Evolutionary conservation across 2,113 vertebrate species (phyloP).

Genomic region (Lasiurus borealis): DNA sequence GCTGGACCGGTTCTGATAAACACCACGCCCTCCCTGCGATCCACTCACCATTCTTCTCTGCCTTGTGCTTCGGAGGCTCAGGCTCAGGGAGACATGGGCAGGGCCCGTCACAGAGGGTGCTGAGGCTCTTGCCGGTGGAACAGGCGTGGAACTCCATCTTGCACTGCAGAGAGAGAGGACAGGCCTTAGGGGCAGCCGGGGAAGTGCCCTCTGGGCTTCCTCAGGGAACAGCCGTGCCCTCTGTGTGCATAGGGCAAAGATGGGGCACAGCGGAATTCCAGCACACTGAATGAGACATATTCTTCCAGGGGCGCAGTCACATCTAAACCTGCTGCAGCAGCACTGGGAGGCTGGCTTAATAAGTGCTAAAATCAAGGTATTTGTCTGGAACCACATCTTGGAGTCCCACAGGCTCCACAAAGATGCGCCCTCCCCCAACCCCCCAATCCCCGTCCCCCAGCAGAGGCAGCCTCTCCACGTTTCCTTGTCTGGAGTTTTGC

Average conservation of each 20-base stretch:
- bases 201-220: fast-evolving
- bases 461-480: not conserved
- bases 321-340: not conserved
- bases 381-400: not conserved
- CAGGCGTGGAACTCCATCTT: constrained; percentile 97
- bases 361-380: not conserved
- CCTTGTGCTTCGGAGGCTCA: constrained; percentile 87
- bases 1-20: not conserved
- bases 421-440: too few species aligned
- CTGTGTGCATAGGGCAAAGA: not conserved
- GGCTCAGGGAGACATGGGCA: constrained; percentile 94
- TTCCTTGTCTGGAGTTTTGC: not conserved
- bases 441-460: fast-evolving
- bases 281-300: not conserved
- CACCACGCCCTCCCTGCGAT: fast-evolving
- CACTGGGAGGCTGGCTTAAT: not conserved
- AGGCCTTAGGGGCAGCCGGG: not conserved
- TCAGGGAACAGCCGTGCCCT: not conserved
- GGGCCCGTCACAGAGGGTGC: constrained; percentile 92
- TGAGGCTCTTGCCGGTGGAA: constrained; percentile 92
- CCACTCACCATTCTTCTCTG: constrained; percentile 91
- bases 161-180: constrained; percentile 89
- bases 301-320: not conserved
- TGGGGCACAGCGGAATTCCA: not conserved
- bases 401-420: not conserved